These are phyloP conservation scores for Apis dorsata DNA, from an alignment of 1,140 invertebrate genomes.

Conservation along the genomic window DNA sequence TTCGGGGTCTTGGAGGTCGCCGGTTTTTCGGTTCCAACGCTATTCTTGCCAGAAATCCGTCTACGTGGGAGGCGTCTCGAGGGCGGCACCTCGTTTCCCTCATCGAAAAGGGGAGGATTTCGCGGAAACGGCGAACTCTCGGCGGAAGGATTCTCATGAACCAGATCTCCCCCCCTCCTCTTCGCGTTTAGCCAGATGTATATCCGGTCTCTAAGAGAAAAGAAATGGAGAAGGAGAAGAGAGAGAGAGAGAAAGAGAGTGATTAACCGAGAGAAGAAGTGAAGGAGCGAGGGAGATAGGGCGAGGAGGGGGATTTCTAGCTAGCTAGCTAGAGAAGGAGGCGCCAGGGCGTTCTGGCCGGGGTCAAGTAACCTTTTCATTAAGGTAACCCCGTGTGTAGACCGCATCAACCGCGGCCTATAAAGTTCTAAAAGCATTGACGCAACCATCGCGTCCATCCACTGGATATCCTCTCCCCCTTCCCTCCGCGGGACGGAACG, in stretches of 20 bases:
- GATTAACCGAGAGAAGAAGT: neutral
- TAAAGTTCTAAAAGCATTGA: conserved; percentile 76
- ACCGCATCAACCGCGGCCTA: conserved; percentile 70
- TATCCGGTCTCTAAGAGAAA: conserved; percentile 15
- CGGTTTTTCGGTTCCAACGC: conserved; percentile 21
- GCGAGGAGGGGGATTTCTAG: neutral
- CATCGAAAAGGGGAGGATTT: conserved; percentile 52
- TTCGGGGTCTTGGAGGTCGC: neutral
- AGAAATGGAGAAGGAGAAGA: neutral
- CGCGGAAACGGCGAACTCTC: conserved; percentile 52
- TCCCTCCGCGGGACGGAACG: conserved; percentile 50
- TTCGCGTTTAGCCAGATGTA: conserved; percentile 20
- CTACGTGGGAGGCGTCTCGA: conserved; percentile 58
- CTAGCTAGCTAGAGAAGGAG: conserved; percentile 66
- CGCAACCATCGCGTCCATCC: conserved; percentile 61
- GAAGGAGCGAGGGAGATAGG: neutral
- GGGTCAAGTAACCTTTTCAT: conserved; percentile 80
- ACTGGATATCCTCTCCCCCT: conserved; percentile 25
- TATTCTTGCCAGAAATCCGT: conserved; percentile 41
- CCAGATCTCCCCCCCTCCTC: conserved; percentile 40
- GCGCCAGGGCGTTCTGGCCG: conserved; percentile 78
- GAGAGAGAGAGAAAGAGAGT: neutral
- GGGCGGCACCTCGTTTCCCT: conserved; percentile 31
- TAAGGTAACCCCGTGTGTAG: conserved; percentile 72
- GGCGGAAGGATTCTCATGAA: conserved; percentile 59